A percentile compares a stretch with the other conserved stretches of the same genome.
phyloP scores from a whole-genome alignment of 1,140 invertebrate genomes.

The Pseudobourletiella spinata region DNA sequence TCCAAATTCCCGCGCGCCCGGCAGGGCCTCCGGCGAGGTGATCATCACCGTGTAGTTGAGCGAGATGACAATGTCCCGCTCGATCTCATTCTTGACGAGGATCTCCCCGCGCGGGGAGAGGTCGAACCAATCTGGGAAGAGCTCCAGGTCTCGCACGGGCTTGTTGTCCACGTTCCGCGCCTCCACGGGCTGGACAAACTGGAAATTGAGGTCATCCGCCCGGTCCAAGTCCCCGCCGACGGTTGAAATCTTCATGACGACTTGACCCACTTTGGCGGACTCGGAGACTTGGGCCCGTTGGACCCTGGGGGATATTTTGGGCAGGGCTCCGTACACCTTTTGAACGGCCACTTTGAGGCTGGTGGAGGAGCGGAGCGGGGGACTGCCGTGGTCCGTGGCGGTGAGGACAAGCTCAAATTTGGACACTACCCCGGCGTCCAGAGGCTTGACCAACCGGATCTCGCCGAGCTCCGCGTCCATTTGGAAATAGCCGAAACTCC shows the following conservation, averaged over 20 bases:
- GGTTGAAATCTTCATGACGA: constrained; percentile 18
- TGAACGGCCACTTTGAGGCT: constrained; percentile 65
- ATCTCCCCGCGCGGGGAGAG: constrained; percentile 19
- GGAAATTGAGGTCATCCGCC: constrained; percentile 36
- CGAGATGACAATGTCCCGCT: constrained; percentile 20
- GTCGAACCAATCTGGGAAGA: constrained; percentile 28
- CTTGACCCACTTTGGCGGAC: constrained; percentile 48
- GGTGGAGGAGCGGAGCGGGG: constrained; percentile 68
- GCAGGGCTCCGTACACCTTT: constrained; percentile 82
- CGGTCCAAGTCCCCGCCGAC: constrained; percentile 24
- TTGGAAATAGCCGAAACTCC: constrained; percentile 71
- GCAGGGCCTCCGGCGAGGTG: constrained; percentile 16
- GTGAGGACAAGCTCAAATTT: constrained; percentile 23
- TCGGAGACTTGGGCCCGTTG: constrained; percentile 71
- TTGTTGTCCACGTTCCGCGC: constrained; percentile 30
- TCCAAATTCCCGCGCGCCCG: constrained; percentile 17
- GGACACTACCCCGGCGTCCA: constrained; percentile 61
- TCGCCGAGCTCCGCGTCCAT: constrained; percentile 65
- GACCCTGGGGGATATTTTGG: constrained; percentile 68
- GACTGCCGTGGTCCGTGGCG: constrained; percentile 43
- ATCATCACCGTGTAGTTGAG: constrained; percentile 27
- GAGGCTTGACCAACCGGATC: constrained; percentile 61
- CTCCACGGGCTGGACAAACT: constrained; percentile 30
- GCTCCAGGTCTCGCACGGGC: background rate
- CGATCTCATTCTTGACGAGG: constrained; percentile 8